phyloP scores from a whole-genome alignment of 2,888 invertebrate genomes.

The Drosophila emarginata region DNA sequence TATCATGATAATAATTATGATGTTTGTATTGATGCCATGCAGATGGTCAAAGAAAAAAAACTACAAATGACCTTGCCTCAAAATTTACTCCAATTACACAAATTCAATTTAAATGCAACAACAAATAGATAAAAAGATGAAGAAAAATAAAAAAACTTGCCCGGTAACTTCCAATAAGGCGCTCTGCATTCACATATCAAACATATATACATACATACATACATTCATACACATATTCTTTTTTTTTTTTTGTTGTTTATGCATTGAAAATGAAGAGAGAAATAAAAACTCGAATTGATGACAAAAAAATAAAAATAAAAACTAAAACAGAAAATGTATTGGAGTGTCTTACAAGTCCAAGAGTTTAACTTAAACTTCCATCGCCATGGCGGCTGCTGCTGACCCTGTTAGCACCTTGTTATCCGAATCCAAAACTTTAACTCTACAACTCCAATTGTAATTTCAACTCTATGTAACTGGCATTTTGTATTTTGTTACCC shows the following conservation, averaged over 20 bases:
- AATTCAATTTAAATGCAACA: conserved; percentile 46
- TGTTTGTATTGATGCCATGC: conserved; percentile 28
- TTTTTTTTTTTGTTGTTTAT: background rate
- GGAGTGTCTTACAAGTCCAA: background rate
- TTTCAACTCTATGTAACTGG: background rate
- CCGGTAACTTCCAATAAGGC: conserved; percentile 7
- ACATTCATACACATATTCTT: too few species aligned
- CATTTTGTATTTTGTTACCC: conserved; percentile 4
- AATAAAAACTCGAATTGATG: conserved; percentile 5
- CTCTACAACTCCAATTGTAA: background rate
- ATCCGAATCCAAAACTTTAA: background rate
- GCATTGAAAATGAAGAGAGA: background rate
- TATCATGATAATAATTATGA: conserved; percentile 18
- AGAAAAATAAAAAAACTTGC: conserved; percentile 16
- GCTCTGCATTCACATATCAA: conserved; percentile 52
- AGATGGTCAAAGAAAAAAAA: conserved; percentile 24
- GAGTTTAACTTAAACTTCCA: conserved; percentile 1
- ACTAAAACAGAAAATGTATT: background rate
- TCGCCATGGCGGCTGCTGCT: background rate
- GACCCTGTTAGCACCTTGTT: conserved; percentile 17
- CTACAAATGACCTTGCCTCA: conserved; percentile 37
- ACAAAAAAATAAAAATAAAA: background rate
- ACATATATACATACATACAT: background rate
- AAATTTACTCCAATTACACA: conserved; percentile 34
- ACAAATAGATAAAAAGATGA: conserved; percentile 18